These are phyloP conservation scores for Lithobates sylvaticus DNA, from an alignment of 2,797 vertebrate species.

Conservation along the genomic window DNA sequence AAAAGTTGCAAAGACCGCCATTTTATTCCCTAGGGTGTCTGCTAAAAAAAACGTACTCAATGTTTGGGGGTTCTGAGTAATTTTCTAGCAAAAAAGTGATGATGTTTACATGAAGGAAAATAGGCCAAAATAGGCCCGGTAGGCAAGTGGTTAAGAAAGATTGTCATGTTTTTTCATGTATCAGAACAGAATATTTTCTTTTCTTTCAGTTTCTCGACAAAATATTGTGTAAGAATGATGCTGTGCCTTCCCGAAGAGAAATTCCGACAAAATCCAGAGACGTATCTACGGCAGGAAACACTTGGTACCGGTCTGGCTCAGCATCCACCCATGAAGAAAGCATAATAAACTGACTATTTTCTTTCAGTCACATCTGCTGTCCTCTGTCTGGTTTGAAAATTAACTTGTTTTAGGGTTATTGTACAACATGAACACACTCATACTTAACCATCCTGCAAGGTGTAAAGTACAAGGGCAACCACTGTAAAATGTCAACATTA, in stretches of 20 bases:
- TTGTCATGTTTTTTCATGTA: not conserved
- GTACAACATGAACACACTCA: not conserved
- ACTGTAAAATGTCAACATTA: too few species aligned
- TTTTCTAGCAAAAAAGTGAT: too few species aligned
- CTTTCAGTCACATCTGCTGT: not conserved
- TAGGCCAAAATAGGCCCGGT: too few species aligned
- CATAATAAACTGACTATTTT: slow-evolving; percentile 46
- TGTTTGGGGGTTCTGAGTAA: too few species aligned
- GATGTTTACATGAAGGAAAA: too few species aligned
- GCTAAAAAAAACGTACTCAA: too few species aligned
- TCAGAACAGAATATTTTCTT: not conserved
- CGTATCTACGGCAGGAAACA: slow-evolving; percentile 13
- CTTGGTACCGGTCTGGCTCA: slow-evolving; percentile 36
- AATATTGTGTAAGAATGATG: slow-evolving; percentile 22
- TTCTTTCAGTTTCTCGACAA: slow-evolving; percentile 49
- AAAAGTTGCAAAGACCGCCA: too few species aligned
- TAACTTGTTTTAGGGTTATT: not conserved
- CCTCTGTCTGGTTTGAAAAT: not conserved
- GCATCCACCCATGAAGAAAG: slow-evolving; percentile 55
- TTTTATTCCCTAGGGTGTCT: too few species aligned
- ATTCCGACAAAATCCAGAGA: slow-evolving; percentile 15
- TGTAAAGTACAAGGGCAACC: not conserved
- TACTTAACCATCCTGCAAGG: not conserved
- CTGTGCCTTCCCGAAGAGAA: not conserved
- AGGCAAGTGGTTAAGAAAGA: too few species aligned